Conservation (phyloP, 2,797 vertebrate species). For the Centroberyx gerrardi region DNA sequence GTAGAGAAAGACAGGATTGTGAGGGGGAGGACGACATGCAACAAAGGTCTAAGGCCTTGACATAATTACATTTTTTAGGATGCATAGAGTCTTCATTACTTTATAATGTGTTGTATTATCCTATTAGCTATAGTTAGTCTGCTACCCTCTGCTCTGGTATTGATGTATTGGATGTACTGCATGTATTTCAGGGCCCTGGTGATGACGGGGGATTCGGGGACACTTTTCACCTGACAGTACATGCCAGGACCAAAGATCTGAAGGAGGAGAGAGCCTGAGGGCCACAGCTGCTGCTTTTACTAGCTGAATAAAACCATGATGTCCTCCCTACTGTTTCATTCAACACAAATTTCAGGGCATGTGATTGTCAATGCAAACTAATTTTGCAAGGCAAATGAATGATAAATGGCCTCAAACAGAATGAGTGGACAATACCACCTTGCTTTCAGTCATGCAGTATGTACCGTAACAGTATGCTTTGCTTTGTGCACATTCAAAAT, state of each 20-base stretch:
- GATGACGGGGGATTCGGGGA: slow-evolving; percentile 36
- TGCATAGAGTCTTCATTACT: background rate
- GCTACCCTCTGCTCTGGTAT: background rate
- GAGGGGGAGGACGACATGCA: no score
- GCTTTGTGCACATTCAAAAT: background rate
- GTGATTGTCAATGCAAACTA: slow-evolving; percentile 14
- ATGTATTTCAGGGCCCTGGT: slow-evolving; percentile 21
- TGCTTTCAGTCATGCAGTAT: background rate
- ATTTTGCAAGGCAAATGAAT: slow-evolving; percentile 27
- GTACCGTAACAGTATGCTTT: background rate
- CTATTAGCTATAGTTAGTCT: background rate
- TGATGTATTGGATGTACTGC: slow-evolving; percentile 2
- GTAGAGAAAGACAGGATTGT: no score
- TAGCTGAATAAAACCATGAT: slow-evolving; percentile 67
- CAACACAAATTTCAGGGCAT: slow-evolving; percentile 71
- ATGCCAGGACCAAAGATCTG: slow-evolving; percentile 58
- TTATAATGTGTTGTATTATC: background rate
- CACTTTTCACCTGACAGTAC: slow-evolving; percentile 65
- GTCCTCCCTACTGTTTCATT: slow-evolving; percentile 78
- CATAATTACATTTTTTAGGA: no score
- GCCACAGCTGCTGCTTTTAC: slow-evolving; percentile 72
- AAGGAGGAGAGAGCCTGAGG: slow-evolving; percentile 55
- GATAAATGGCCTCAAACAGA: background rate
- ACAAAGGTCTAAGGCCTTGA: no score
- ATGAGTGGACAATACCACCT: background rate